Percentiles rank a stretch among this genome's conserved stretches.
Conservation (phyloP, 1,140 invertebrate species). For the Cydia fagiglandana region DNA sequence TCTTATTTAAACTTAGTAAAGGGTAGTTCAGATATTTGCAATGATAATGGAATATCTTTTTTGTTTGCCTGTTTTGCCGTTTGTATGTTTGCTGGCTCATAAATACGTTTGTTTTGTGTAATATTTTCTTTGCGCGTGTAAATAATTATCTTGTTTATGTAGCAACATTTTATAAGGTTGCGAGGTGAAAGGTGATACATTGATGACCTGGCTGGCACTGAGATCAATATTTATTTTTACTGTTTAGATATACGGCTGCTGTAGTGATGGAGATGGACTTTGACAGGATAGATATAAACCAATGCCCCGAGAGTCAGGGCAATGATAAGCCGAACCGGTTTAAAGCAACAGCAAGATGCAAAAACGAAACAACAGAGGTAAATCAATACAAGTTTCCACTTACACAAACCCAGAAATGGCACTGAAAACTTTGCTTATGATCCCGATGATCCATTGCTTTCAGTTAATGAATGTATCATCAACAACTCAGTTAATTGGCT, state of each 20-base stretch:
- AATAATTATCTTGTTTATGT: no score
- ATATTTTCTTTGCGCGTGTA: no score
- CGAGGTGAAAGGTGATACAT: not conserved
- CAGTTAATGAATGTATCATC: not conserved
- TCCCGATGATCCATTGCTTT: not conserved
- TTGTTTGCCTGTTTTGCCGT: no score
- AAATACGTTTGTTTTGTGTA: no score
- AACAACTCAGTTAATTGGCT: not conserved
- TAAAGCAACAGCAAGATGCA: slow-evolving; percentile 94
- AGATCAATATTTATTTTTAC: slow-evolving; percentile 9
- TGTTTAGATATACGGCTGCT: slow-evolving; percentile 92
- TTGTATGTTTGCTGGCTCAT: no score
- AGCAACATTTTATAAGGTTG: slow-evolving; percentile 3
- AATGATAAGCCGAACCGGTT: slow-evolving; percentile 95
- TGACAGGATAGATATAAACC: slow-evolving; percentile 98
- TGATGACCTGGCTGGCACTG: no score
- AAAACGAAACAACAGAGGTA: slow-evolving; percentile 95
- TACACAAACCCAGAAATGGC: slow-evolving; percentile 8
- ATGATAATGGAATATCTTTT: no score
- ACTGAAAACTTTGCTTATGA: not conserved
- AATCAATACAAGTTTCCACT: slow-evolving; percentile 41
- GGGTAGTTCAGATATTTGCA: no score
- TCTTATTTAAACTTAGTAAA: no score
- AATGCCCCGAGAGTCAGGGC: slow-evolving; percentile 93
- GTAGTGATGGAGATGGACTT: slow-evolving; percentile 98